phyloP scores from a whole-genome alignment of 2,113 vertebrate species.

The Scalopus aquaticus region DNA sequence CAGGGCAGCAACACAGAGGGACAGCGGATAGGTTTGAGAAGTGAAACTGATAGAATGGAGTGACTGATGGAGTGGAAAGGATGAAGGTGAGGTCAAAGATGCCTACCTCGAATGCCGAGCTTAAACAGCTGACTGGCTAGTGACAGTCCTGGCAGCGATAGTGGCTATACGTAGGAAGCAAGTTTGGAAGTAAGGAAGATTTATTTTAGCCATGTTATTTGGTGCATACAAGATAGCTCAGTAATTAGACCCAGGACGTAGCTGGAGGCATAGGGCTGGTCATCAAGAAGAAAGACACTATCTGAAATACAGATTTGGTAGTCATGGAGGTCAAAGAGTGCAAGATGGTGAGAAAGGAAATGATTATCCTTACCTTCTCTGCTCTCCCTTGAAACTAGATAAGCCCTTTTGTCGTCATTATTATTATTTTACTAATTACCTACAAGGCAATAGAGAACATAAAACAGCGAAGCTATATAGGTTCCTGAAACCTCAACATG shows the following conservation, averaged over 20 bases:
- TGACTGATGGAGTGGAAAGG: not conserved
- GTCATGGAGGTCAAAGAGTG: not conserved
- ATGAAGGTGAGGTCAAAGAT: slow-evolving; percentile 17
- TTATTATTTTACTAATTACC: not conserved
- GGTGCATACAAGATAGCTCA: not conserved
- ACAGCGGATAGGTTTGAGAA: not conserved
- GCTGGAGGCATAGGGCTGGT: not conserved
- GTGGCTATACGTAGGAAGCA: not conserved
- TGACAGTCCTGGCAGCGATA: not conserved
- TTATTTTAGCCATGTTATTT: not conserved
- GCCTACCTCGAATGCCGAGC: not conserved
- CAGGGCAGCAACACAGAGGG: not conserved
- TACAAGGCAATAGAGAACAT: not conserved
- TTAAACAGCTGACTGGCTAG: not conserved
- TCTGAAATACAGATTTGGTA: not conserved
- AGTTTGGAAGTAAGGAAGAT: not conserved
- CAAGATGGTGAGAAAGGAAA: not conserved
- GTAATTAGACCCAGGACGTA: not conserved
- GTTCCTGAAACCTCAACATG: slow-evolving; percentile 11
- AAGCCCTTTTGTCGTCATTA: not conserved
- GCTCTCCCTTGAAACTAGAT: not conserved
- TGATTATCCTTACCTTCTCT: not conserved
- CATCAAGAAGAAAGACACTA: not conserved
- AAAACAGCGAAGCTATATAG: not conserved
- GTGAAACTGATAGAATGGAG: not conserved